These are phyloP conservation scores for Rhabditoides inermis DNA, from an alignment of 2,888 invertebrate species.

Conservation along the genomic window DNA sequence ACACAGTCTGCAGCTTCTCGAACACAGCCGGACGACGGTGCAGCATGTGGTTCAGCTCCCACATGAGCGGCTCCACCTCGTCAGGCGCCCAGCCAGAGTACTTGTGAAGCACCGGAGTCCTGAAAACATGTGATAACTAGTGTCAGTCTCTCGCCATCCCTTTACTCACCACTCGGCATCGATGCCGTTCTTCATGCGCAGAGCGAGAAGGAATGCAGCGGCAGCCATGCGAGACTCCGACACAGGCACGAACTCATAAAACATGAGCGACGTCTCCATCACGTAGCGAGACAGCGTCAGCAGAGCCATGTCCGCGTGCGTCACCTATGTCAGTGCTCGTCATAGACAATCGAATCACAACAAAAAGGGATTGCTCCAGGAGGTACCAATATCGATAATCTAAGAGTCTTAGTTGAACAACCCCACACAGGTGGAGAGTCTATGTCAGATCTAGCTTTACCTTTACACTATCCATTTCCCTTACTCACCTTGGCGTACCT, in stretches of 20 bases:
- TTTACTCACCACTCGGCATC: slow-evolving; percentile 28
- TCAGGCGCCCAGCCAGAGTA: slow-evolving; percentile 36
- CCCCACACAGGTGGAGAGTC: too few species aligned
- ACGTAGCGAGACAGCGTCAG: slow-evolving; percentile 87
- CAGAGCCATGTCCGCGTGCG: slow-evolving; percentile 70
- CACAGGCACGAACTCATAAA: slow-evolving; percentile 70
- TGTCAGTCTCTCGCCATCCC: too few species aligned
- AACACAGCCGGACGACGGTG: slow-evolving; percentile 12
- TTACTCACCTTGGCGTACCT: slow-evolving; percentile 69
- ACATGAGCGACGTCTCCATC: slow-evolving; percentile 83
- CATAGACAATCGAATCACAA: too few species aligned
- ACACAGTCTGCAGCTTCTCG: slow-evolving; percentile 24
- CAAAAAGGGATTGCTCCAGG: too few species aligned
- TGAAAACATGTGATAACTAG: too few species aligned
- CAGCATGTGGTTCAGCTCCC: slow-evolving; percentile 43
- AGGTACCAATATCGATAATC: too few species aligned
- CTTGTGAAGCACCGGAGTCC: slow-evolving; percentile 39
- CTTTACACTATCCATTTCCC: background rate
- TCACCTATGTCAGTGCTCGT: too few species aligned
- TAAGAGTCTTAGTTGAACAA: too few species aligned
- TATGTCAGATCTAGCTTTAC: background rate
- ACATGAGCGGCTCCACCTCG: slow-evolving; percentile 37
- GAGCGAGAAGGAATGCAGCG: slow-evolving; percentile 75
- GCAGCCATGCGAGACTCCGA: slow-evolving; percentile 81
- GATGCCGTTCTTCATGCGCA: slow-evolving; percentile 64